A percentile compares a stretch with the other conserved stretches of the same genome.
phyloP scores from a whole-genome alignment of 2,113 vertebrate species.

The Saccopteryx leptura region DNA sequence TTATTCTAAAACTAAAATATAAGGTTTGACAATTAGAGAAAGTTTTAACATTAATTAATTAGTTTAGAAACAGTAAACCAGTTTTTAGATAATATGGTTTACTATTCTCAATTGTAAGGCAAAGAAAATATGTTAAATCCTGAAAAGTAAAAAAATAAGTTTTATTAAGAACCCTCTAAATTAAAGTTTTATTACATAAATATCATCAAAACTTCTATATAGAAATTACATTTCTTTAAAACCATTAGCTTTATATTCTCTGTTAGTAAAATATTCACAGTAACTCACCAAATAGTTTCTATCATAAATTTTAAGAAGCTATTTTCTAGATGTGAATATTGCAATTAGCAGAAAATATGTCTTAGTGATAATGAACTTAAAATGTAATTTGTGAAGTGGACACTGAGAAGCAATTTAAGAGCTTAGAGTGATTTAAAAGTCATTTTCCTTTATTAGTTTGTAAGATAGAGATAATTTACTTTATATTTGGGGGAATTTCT shows the following conservation, averaged over 20 bases:
- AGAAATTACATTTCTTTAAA: conserved; percentile 42
- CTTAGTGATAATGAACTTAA: conserved; percentile 70
- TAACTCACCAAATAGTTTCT: conserved; percentile 52
- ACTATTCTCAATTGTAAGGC: background rate
- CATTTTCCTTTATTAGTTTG: conserved; percentile 71
- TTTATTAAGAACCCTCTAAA: background rate
- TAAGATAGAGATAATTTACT: background rate
- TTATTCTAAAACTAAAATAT: background rate
- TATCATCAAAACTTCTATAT: conserved; percentile 26
- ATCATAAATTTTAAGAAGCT: conserved; percentile 67
- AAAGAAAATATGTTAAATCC: background rate
- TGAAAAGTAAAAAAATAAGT: background rate
- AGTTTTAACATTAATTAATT: background rate
- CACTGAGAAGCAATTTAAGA: conserved; percentile 70
- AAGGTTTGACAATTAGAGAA: background rate
- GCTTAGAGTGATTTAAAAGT: conserved; percentile 74
- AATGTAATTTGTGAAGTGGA: conserved; percentile 67
- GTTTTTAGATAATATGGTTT: background rate
- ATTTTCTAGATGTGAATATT: conserved; percentile 73
- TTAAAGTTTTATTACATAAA: conserved; percentile 49
- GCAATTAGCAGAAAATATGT: conserved; percentile 63
- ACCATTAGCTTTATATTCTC: conserved; percentile 64
- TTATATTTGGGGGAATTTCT: conserved; percentile 51
- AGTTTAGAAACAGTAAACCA: background rate
- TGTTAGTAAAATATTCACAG: conserved; percentile 61